These are phyloP conservation scores for Acleris literana DNA, from an alignment of 2,888 invertebrate genomes.

Conservation along the genomic window DNA sequence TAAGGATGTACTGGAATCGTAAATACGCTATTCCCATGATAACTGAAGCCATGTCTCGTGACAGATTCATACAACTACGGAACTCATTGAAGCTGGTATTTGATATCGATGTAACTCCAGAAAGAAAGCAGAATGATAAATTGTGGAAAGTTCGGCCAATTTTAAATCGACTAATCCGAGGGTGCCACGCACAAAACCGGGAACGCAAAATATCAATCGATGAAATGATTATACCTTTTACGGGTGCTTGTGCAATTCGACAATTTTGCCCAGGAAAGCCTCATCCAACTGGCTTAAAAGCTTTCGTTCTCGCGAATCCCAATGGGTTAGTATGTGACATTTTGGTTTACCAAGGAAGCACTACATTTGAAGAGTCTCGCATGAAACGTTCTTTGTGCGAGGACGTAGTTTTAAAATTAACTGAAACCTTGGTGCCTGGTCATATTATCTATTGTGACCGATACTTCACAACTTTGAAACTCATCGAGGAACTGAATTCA, in stretches of 20 bases:
- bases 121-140: too few species aligned
- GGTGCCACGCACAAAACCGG: background rate
- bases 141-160: too few species aligned
- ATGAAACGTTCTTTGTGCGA: too few species aligned
- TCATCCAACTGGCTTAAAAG: constrained; percentile 30
- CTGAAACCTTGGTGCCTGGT: constrained; percentile 33
- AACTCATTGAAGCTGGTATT: constrained; percentile 13
- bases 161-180: background rate
- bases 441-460: constrained; percentile 37
- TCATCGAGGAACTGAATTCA: constrained; percentile 24
- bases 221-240: too few species aligned
- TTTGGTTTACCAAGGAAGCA: too few species aligned
- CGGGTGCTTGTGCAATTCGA: background rate
- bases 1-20: constrained; percentile 34
- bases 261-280: constrained; percentile 33
- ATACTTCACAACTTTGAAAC: constrained; percentile 31
- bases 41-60: constrained; percentile 34
- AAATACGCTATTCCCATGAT: constrained; percentile 37
- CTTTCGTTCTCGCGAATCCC: constrained; percentile 26
- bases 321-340: background rate
- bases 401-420: constrained; percentile 5
- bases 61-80: constrained; percentile 25
- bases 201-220: too few species aligned
- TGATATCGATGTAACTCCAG: too few species aligned
- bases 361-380: too few species aligned